Percentiles rank a stretch among this genome's conserved stretches.
These are phyloP conservation scores for Triplophysa yarkandensis DNA, from an alignment of 2,797 vertebrate species.

Conservation along the genomic window DNA sequence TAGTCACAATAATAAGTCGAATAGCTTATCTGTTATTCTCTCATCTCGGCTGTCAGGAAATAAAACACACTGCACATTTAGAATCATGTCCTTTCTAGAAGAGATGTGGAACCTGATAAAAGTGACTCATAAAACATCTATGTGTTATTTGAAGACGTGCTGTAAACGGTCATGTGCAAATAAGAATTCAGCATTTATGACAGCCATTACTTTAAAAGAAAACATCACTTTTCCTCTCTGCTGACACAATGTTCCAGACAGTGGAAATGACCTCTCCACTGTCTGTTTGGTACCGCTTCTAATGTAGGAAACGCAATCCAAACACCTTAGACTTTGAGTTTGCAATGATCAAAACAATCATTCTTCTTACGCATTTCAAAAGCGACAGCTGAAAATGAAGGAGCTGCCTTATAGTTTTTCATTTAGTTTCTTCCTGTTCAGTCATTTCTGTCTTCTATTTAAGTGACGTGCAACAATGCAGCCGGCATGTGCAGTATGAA, in stretches of 20 bases:
- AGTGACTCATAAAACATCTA: constrained; percentile 27
- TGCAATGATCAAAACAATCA: constrained; percentile 21
- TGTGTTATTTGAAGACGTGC: constrained; percentile 11
- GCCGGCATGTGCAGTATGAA: not conserved
- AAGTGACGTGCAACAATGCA: constrained; percentile 7
- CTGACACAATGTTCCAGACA: constrained; percentile 17
- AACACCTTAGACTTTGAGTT: constrained; percentile 4
- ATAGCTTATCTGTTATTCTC: constrained; percentile 12
- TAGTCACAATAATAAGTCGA: not conserved
- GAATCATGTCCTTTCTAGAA: constrained; percentile 1
- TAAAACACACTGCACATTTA: constrained; percentile 19
- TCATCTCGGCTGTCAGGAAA: constrained; percentile 6
- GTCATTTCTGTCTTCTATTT: not conserved
- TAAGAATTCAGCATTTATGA: constrained; percentile 15
- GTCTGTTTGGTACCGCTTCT: not conserved
- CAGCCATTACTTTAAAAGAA: constrained; percentile 28
- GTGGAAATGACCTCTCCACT: constrained; percentile 10
- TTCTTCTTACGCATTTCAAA: constrained; percentile 9
- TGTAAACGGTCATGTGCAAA: constrained; percentile 22
- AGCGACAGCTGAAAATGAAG: constrained; percentile 31
- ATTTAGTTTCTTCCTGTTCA: not conserved
- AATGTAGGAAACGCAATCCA: not conserved
- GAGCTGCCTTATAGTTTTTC: not conserved
- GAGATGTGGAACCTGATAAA: constrained; percentile 24
- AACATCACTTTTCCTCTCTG: constrained; percentile 6